Percentiles rank a stretch among this genome's conserved stretches.
Evolutionary conservation across 1,140 invertebrate genomes (phyloP).

Genomic region (Formica exsecta): DNA sequence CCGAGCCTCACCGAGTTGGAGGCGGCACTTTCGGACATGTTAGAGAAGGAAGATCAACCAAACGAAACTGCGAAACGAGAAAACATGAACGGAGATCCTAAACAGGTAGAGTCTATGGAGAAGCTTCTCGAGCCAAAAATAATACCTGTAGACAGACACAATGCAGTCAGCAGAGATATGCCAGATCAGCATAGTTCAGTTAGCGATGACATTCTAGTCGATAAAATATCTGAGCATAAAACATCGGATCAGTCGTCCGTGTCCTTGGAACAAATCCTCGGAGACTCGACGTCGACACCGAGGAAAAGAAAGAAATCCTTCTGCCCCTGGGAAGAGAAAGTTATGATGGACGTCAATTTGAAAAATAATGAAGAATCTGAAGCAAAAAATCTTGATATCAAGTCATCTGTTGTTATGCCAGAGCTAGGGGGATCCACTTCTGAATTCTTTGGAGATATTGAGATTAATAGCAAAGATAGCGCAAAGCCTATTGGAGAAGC

Average conservation of each 20-base stretch:
- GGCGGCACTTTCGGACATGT: slow-evolving; percentile 83
- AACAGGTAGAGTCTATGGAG: slow-evolving; percentile 60
- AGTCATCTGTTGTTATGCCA: background rate
- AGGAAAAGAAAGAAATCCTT: slow-evolving; percentile 68
- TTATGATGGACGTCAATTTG: slow-evolving; percentile 23
- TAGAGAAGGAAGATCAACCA: slow-evolving; percentile 80
- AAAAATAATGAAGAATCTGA: slow-evolving; percentile 11
- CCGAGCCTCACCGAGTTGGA: slow-evolving; percentile 85
- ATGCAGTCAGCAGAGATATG: background rate
- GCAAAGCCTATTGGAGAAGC: background rate
- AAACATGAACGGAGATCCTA: background rate
- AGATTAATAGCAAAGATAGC: background rate
- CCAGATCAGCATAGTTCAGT: slow-evolving; percentile 16
- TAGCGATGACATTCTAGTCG: slow-evolving; percentile 11
- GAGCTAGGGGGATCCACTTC: background rate
- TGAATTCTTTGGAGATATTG: background rate
- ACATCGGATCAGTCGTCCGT: slow-evolving; percentile 19
- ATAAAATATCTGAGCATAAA: background rate
- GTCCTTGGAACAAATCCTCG: slow-evolving; percentile 37
- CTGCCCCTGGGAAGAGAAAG: slow-evolving; percentile 68
- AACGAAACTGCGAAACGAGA: slow-evolving; percentile 39
- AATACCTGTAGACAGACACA: slow-evolving; percentile 63
- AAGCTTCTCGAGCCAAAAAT: slow-evolving; percentile 77
- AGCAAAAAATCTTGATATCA: background rate
- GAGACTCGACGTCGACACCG: slow-evolving; percentile 24